Percentiles rank a stretch among this genome's conserved stretches.
These are phyloP conservation scores for Fragum whitleyi DNA, from an alignment of 2,888 invertebrate species.

Conservation along the genomic window DNA sequence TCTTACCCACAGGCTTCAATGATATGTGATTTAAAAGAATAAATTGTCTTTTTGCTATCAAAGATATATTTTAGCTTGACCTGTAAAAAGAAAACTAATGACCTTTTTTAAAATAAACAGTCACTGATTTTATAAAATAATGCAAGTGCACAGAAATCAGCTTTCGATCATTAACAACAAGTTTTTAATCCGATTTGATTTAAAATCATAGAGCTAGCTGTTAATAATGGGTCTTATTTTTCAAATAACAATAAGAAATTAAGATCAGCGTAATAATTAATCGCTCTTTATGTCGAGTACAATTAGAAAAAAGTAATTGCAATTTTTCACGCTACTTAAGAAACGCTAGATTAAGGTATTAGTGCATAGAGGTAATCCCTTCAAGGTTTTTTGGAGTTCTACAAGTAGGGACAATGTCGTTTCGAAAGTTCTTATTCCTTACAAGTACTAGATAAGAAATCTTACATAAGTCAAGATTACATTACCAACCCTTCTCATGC, in stretches of 20 bases:
- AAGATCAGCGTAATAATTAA: constrained; percentile 10
- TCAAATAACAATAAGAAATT: constrained; percentile 7
- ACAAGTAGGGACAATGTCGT: no score
- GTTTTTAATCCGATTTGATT: constrained; percentile 18
- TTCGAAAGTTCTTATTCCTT: no score
- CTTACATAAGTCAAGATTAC: no score
- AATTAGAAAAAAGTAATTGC: constrained; percentile 52
- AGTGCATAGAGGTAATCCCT: constrained; percentile 9
- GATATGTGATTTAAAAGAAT: no score
- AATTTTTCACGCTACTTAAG: constrained; percentile 31
- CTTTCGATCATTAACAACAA: constrained; percentile 37
- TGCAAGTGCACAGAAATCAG: constrained; percentile 22
- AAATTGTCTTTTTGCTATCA: no score
- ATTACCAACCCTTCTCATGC: no score
- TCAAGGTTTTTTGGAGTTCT: neutral
- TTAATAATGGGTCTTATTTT: constrained; percentile 32
- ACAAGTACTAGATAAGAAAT: no score
- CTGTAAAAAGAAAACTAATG: no score
- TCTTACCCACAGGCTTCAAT: no score
- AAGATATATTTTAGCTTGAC: no score
- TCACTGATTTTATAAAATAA: neutral
- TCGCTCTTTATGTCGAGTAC: constrained; percentile 43
- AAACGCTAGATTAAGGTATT: constrained; percentile 41
- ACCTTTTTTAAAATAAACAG: no score
- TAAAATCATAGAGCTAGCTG: constrained; percentile 18